Evolutionary conservation across 2,797 vertebrate genomes (phyloP).

Genomic region (Taenioides sp.): DNA sequence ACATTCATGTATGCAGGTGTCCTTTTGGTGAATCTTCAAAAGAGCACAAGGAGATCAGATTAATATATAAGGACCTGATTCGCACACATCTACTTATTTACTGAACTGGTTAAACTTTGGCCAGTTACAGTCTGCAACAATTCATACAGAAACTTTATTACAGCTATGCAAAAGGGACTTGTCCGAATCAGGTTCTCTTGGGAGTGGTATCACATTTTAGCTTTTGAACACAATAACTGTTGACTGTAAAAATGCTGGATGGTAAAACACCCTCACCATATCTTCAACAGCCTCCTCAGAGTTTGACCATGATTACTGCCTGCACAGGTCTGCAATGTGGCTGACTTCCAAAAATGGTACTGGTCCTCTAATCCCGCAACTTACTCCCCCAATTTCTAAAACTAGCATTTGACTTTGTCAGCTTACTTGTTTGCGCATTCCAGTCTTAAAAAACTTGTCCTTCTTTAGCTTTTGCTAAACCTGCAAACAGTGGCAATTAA

Average conservation of each 20-base stretch:
- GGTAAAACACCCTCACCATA: conserved; percentile 78
- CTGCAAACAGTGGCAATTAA: conserved; percentile 61
- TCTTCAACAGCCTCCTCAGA: conserved; percentile 80
- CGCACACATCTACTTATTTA: conserved; percentile 42
- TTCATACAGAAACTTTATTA: not conserved
- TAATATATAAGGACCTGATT: conserved; percentile 49
- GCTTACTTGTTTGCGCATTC: conserved; percentile 36
- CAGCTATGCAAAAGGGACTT: not conserved
- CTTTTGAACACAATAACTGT: conserved; percentile 22
- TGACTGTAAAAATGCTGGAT: conserved; percentile 41
- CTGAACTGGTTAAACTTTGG: not conserved
- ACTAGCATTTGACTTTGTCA: conserved; percentile 35
- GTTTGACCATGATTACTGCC: conserved; percentile 85
- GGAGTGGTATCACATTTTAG: conserved; percentile 52
- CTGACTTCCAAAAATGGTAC: conserved; percentile 81
- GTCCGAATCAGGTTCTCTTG: conserved; percentile 67
- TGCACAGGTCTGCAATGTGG: conserved; percentile 78
- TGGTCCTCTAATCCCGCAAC: conserved; percentile 68
- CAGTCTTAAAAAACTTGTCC: conserved; percentile 42
- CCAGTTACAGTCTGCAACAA: not conserved
- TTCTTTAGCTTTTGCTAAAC: conserved; percentile 59
- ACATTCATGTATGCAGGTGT: conserved; percentile 44
- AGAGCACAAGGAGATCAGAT: conserved; percentile 37
- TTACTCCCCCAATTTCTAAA: conserved; percentile 40
- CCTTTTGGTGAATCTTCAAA: conserved; percentile 49